phyloP scores from a whole-genome alignment of 2,888 invertebrate genomes.

The Ormia ochracea region DNA sequence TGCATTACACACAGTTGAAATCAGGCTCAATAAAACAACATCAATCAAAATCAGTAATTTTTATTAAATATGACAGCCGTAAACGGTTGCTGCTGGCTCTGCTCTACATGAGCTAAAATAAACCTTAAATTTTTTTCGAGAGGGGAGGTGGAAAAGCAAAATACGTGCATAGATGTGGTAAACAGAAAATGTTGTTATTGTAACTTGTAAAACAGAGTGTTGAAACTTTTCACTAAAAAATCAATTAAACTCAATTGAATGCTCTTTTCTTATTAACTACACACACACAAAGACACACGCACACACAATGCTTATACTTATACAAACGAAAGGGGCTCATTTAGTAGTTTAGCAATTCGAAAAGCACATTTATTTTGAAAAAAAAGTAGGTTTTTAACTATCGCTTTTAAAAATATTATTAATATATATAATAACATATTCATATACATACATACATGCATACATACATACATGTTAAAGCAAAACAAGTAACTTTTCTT shows the following conservation, averaged over 20 bases:
- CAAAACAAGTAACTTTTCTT: too few species aligned
- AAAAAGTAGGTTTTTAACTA: too few species aligned
- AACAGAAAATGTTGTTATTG: background rate
- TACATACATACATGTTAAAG: too few species aligned
- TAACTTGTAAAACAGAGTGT: constrained; percentile 38
- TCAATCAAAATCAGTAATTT: constrained; percentile 76
- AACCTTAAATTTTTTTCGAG: constrained; percentile 32
- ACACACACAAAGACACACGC: too few species aligned
- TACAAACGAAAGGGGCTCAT: too few species aligned
- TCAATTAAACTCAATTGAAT: constrained; percentile 61
- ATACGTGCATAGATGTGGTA: background rate
- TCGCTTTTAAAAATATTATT: too few species aligned
- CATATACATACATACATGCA: too few species aligned
- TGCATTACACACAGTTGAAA: too few species aligned
- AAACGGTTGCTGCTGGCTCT: constrained; percentile 63
- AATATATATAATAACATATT: too few species aligned
- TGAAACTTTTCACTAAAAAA: constrained; percentile 48
- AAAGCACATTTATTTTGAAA: too few species aligned
- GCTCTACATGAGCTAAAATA: constrained; percentile 43
- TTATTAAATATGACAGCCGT: constrained; percentile 75
- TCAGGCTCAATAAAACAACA: constrained; percentile 64
- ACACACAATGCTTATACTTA: too few species aligned
- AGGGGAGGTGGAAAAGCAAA: background rate
- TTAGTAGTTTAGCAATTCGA: too few species aligned
- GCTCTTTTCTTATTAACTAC: constrained; percentile 45